Evolutionary conservation across 92 coral and sea anemone species (phyloP).

Genomic region (Phenganax subtilis): DNA sequence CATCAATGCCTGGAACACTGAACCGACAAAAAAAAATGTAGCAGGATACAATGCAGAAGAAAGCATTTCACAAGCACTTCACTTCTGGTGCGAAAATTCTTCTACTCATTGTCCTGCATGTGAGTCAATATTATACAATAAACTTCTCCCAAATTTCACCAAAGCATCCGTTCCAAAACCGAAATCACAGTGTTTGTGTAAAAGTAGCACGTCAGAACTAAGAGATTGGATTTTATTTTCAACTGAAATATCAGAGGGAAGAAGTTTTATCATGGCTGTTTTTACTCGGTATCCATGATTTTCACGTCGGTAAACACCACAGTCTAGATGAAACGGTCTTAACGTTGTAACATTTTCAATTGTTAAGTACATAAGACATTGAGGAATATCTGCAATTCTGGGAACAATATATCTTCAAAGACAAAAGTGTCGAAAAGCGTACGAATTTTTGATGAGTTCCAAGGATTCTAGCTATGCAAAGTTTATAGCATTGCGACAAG

Average conservation of each 20-base stretch:
- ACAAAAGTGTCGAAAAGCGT: background rate
- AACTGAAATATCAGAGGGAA: background rate
- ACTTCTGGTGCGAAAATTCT: too few relatives aligned
- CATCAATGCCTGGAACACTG: too few relatives aligned
- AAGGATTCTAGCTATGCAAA: background rate
- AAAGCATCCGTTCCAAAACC: too few relatives aligned
- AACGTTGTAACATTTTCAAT: background rate
- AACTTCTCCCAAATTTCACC: too few relatives aligned
- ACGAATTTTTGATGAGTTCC: background rate
- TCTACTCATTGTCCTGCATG: background rate
- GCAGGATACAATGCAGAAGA: too few relatives aligned
- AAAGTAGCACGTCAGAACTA: background rate
- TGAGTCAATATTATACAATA: background rate
- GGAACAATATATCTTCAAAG: background rate
- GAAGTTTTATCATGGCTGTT: background rate
- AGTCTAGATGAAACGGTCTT: slow-evolving; percentile 29
- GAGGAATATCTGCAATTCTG: background rate
- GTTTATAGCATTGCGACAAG: background rate
- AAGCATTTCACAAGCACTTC: too few relatives aligned
- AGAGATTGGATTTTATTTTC: background rate
- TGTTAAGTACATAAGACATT: background rate
- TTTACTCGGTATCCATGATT: slow-evolving; percentile 2
- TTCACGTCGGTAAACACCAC: slow-evolving; percentile 25
- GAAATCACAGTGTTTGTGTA: too few relatives aligned
- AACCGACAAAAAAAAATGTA: too few relatives aligned